Conservation (phyloP, 1,140 invertebrate species). For the Lepidurus apus region DNA sequence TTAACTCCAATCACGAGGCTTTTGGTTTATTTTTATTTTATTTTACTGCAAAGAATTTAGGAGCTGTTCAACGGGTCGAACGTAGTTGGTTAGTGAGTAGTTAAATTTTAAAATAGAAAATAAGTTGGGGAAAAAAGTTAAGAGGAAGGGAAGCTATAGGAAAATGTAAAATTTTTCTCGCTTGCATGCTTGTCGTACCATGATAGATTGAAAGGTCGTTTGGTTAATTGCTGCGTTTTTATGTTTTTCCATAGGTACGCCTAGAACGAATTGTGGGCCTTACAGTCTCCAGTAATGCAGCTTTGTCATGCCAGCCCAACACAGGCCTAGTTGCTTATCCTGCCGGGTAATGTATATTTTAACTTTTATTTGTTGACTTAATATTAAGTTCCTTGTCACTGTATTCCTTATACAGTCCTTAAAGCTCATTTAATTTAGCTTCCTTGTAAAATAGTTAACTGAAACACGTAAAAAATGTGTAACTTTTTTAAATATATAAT, state of each 20-base stretch:
- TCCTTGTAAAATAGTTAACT: too few relatives aligned
- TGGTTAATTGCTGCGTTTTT: constrained; percentile 25
- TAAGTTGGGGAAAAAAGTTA: not conserved
- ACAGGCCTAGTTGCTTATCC: constrained; percentile 86
- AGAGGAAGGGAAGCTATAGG: not conserved
- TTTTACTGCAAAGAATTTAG: too few relatives aligned
- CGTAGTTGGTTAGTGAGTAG: too few relatives aligned
- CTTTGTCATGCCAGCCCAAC: constrained; percentile 78
- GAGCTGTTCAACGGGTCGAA: too few relatives aligned
- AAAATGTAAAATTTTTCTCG: not conserved
- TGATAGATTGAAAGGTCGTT: constrained; percentile 3
- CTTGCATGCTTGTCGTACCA: constrained; percentile 19
- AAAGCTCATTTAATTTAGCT: too few relatives aligned
- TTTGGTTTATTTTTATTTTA: too few relatives aligned
- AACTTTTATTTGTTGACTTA: constrained; percentile 13
- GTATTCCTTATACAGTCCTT: not conserved
- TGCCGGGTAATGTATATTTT: constrained; percentile 71
- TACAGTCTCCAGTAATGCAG: constrained; percentile 84
- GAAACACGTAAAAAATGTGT: not conserved
- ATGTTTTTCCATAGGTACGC: constrained; percentile 64
- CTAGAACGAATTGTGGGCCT: constrained; percentile 87
- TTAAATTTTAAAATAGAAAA: not conserved
- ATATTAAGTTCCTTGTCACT: not conserved
- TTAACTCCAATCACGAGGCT: too few relatives aligned
- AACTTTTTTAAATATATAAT: too few relatives aligned